Conservation (phyloP, 2,888 invertebrate genomes). For the Dryocosmus kuriphilus region DNA sequence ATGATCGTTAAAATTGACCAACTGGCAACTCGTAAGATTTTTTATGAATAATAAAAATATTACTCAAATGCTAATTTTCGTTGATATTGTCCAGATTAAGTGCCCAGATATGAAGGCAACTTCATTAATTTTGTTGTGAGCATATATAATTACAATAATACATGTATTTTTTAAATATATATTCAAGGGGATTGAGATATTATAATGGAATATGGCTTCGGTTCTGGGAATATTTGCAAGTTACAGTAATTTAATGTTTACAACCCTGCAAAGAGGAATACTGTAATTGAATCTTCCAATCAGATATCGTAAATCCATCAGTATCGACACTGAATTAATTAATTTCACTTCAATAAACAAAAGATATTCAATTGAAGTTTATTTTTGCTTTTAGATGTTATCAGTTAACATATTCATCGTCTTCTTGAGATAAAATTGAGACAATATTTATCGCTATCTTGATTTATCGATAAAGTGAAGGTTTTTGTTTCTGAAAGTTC, state of each 20-base stretch:
- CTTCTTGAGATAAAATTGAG: not conserved
- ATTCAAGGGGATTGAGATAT: not conserved
- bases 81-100: too few species aligned
- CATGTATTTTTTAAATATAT: not conserved
- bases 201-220: too few species aligned
- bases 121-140: not conserved
- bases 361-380: not conserved
- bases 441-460: not conserved
- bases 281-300: not conserved
- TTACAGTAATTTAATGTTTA: not conserved
- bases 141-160: not conserved
- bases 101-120: too few species aligned
- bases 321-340: not conserved
- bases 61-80: too few species aligned
- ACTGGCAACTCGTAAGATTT: too few species aligned
- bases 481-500: not conserved
- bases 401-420: not conserved
- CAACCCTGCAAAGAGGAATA: not conserved
- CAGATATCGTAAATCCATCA: not conserved
- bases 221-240: not conserved
- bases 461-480: too few species aligned
- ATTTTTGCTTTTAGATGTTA: not conserved
- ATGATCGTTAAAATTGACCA: too few species aligned
- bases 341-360: not conserved
- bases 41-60: too few species aligned